Evolutionary conservation across 30 jellyfish, hydroid and myxozoan genomes (phyloP).

Genomic region (Rhopilema esculentum): DNA sequence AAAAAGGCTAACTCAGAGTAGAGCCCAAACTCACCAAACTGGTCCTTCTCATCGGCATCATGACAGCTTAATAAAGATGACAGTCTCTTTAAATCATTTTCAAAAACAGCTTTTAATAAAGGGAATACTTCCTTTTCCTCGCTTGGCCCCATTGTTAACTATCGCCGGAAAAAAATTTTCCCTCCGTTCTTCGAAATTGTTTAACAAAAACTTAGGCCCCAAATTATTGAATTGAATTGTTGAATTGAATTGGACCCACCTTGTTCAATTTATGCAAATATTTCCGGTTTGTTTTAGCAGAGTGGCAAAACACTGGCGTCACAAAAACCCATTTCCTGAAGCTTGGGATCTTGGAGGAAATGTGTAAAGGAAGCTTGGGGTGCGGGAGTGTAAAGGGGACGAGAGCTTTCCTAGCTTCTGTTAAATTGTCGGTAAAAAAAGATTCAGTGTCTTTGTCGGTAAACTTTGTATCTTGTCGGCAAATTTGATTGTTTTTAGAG

Average conservation of each 20-base stretch:
- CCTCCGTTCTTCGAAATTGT: neutral
- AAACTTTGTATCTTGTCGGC: no score
- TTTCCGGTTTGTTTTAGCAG: neutral
- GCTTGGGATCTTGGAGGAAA: neutral
- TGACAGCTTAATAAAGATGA: constrained; percentile 51
- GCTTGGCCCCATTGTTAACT: constrained; percentile 28
- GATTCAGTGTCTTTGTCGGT: no score
- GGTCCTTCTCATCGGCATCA: constrained; percentile 88
- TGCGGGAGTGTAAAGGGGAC: no score
- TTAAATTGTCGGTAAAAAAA: no score
- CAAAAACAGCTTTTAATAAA: constrained; percentile 86
- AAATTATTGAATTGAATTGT: neutral
- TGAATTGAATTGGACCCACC: neutral
- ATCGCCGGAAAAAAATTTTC: no score
- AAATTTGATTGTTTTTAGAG: no score
- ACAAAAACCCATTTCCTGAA: no score
- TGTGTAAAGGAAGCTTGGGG: no score
- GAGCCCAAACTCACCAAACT: constrained; percentile 55
- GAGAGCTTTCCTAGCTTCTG: no score
- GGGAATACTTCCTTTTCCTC: constrained; percentile 67
- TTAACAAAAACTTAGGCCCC: neutral
- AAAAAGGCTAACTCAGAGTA: neutral
- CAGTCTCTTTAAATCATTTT: constrained; percentile 55
- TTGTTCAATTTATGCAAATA: neutral
- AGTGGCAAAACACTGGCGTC: no score